These are phyloP conservation scores for Mirounga angustirostris DNA, from an alignment of 2,113 vertebrate species.

Conservation along the genomic window DNA sequence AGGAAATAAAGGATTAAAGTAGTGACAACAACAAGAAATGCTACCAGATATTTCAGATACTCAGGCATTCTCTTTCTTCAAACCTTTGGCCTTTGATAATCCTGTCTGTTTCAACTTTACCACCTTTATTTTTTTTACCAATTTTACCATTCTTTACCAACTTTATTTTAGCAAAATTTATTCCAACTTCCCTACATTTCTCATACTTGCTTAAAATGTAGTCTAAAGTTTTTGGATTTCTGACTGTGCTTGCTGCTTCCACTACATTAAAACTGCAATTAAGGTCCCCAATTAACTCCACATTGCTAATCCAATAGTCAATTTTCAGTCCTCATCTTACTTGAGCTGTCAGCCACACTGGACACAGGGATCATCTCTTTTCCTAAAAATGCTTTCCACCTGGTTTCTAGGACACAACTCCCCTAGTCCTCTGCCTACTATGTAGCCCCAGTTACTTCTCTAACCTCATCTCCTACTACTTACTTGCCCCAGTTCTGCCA, in stretches of 20 bases:
- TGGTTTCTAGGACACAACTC: background rate
- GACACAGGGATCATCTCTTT: background rate
- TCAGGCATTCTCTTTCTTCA: background rate
- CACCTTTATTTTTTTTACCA: too few relatives aligned
- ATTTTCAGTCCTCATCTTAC: background rate
- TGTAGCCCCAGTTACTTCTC: background rate
- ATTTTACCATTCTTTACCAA: too few relatives aligned
- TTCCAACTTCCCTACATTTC: background rate
- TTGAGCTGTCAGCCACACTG: background rate
- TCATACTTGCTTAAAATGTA: constrained; percentile 30
- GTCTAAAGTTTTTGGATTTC: background rate
- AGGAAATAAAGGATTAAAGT: background rate
- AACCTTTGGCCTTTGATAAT: background rate
- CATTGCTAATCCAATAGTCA: background rate
- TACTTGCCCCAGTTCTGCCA: background rate
- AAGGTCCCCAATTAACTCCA: background rate
- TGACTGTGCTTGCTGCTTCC: background rate
- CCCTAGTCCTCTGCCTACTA: background rate
- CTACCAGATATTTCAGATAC: background rate
- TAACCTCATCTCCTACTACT: background rate
- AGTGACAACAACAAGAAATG: background rate
- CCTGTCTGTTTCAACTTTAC: background rate
- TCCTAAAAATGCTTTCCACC: background rate
- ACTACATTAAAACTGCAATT: background rate
- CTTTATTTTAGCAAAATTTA: background rate